These are phyloP conservation scores for Drosophila limbata DNA, from an alignment of 2,888 invertebrate genomes.

Conservation along the genomic window DNA sequence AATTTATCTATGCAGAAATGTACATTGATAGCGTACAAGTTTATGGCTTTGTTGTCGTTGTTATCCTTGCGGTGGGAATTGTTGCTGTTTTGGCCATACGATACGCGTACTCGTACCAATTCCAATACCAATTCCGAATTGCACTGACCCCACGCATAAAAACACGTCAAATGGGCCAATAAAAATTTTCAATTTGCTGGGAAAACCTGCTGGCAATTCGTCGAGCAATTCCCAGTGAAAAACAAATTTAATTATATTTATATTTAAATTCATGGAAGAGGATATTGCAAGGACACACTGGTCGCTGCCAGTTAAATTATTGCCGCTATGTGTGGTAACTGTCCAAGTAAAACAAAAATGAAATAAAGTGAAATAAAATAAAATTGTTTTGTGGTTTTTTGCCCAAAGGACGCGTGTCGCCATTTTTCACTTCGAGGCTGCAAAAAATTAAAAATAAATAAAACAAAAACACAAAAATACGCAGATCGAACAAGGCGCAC, in stretches of 20 bases:
- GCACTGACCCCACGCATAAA: slow-evolving; percentile 19
- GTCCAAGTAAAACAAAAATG: slow-evolving; percentile 59
- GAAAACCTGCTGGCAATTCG: slow-evolving; percentile 11
- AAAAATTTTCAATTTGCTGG: slow-evolving; percentile 29
- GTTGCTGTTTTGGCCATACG: slow-evolving; percentile 21
- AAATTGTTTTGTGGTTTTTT: slow-evolving; percentile 76
- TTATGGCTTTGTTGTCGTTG: slow-evolving; percentile 68
- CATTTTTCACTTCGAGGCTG: slow-evolving; percentile 63
- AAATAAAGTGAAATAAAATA: slow-evolving; percentile 72
- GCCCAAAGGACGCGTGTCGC: slow-evolving; percentile 72
- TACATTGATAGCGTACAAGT: slow-evolving; percentile 74
- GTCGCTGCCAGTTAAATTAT: slow-evolving; percentile 22
- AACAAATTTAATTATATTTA: slow-evolving; percentile 72
- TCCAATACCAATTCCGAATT: background rate
- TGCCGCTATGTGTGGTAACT: slow-evolving; percentile 31
- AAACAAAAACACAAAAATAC: slow-evolving; percentile 34
- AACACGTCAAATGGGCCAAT: slow-evolving; percentile 35
- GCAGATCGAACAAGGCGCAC: slow-evolving; percentile 59
- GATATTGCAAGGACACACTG: slow-evolving; percentile 56
- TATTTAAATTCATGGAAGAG: slow-evolving; percentile 61
- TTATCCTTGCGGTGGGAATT: slow-evolving; percentile 59
- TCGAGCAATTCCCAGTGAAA: slow-evolving; percentile 42
- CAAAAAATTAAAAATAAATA: slow-evolving; percentile 19
- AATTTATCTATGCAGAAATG: slow-evolving; percentile 78
- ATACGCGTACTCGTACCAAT: background rate